Evolutionary conservation across 92 coral and sea anemone genomes (phyloP).

Genomic region (Porites evermanni): DNA sequence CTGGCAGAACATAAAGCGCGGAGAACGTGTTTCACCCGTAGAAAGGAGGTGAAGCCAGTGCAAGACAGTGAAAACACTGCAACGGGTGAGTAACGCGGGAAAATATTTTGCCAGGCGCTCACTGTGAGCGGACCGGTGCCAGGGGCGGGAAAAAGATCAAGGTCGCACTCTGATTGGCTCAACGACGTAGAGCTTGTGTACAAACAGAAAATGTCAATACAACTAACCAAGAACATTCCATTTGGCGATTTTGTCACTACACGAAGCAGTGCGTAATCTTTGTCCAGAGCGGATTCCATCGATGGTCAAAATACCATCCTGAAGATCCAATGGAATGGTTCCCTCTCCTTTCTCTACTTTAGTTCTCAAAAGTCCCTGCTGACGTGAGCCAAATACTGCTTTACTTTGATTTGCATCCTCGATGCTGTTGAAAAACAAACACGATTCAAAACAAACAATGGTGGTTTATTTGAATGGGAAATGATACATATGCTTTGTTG

Average conservation of each 20-base stretch:
- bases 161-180: not conserved
- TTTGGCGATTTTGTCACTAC: constrained; percentile 89
- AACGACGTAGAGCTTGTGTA: not conserved
- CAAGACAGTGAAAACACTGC: no score
- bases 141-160: no score
- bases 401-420: constrained; percentile 35
- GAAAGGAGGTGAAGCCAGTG: no score
- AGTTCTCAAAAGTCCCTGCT: constrained; percentile 88
- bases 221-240: constrained; percentile 93
- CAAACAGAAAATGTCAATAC: not conserved
- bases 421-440: not conserved
- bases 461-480: no score
- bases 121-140: no score
- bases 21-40: no score
- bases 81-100: no score
- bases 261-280: constrained; percentile 89
- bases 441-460: not conserved
- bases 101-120: no score
- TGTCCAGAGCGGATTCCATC: constrained; percentile 89
- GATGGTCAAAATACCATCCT: constrained; percentile 80
- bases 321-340: constrained; percentile 80
- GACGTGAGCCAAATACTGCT: constrained; percentile 69
- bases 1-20: no score
- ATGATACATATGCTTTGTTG: not conserved
- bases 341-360: constrained; percentile 97